Base-by-base conservation (phyloP, 2,888 invertebrate genomes). In the Shargacucullia verbasci region DNA sequence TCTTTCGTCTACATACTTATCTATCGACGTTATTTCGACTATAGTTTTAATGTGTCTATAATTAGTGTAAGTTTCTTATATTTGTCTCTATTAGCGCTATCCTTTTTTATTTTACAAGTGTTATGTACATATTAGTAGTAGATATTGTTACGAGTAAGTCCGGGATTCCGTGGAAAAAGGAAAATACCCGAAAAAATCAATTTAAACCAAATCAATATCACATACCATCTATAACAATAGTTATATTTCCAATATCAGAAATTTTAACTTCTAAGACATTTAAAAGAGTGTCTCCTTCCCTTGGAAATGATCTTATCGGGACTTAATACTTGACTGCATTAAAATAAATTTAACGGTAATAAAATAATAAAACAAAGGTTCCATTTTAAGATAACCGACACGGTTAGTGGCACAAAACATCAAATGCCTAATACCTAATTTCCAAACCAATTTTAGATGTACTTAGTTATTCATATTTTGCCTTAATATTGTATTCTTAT, bases 51-150 rank as follows among this genome's bases (percentile, higher is more conserved):
- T 64, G 67, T 78, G 69, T 78, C 70, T 72, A 70, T 79, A 80
- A 72, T 76, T 79, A 79, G 64, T 45, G 35, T 79, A 73, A 70
- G 74, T 46, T 67, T 73, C 62, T 73, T 66, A 76, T 59, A 73
- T 70, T 69, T 65, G 66, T 67, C 60, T 65, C 73, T 78, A 76
- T 79, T 76, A 78, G 60, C 55, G 65, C 57, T 61, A 49, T 66
- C 57, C 20, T 35, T 46, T 60, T 72, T 66, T 70, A 71, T 69
- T 73, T 69, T 82, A 83, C 81, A 73, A 75, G 79, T 79, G 79
- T 88, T 86, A 85, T 91, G 91, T 91, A 91, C 83, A 91, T 91
- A 91, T 89, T 91, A 91, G 90, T 84, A 76, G 76, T 89, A 86
- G 82, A 83, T 82, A 83, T 77, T 82, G 79, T 86, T 82, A 84